Conservation (phyloP, 2,888 invertebrate species). For the Melikaiella ostensackeni region DNA sequence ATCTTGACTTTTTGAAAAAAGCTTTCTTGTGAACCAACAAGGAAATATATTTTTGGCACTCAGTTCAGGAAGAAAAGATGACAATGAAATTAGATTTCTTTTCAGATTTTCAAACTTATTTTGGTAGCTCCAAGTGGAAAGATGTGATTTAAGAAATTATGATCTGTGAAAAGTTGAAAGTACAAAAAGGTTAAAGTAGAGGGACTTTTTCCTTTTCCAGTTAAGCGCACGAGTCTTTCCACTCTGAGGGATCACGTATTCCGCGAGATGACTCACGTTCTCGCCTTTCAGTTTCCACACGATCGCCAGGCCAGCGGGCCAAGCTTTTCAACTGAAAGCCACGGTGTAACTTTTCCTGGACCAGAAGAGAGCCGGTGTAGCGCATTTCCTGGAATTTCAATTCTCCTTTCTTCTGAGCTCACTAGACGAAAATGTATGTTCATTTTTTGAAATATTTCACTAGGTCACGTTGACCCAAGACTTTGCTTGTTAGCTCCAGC, state of each 20-base stretch:
- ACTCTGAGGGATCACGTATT: conserved; percentile 61
- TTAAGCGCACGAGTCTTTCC: conserved; percentile 9
- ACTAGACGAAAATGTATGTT: background rate
- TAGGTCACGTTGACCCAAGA: too few relatives aligned
- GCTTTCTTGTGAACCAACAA: background rate
- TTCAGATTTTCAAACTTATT: background rate
- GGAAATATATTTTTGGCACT: background rate
- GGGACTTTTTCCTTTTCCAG: background rate
- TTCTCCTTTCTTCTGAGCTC: conserved; percentile 34
- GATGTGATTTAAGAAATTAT: background rate
- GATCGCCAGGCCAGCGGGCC: conserved; percentile 50
- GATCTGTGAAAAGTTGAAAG: background rate
- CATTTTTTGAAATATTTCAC: background rate
- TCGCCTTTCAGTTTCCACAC: conserved; percentile 60
- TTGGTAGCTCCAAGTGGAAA: background rate
- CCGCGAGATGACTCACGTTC: conserved; percentile 61
- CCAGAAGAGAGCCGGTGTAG: conserved; percentile 28
- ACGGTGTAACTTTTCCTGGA: conserved; percentile 43
- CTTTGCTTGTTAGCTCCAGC: too few relatives aligned
- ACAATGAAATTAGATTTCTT: background rate
- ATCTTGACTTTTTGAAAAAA: background rate
- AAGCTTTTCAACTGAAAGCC: conserved; percentile 45
- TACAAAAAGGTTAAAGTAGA: background rate
- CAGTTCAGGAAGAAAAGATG: background rate
- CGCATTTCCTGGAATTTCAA: conserved; percentile 49